Evolutionary conservation across 2,113 vertebrate species (phyloP), one percentile per base, ranked within the genome.

Genomic region (Anolis carolinensis): DNA sequence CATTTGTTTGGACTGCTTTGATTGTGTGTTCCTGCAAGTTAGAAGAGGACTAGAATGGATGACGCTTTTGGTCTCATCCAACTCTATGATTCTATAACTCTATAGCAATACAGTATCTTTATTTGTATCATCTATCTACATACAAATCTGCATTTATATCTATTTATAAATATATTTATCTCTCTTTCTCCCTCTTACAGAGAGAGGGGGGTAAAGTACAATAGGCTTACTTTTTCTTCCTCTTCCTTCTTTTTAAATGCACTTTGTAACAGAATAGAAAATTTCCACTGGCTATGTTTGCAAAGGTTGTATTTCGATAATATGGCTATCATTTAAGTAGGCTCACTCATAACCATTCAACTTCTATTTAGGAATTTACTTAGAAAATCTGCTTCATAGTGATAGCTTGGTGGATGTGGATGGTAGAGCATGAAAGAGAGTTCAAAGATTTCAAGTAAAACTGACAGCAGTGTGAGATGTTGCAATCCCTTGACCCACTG

Each of bases 391-490:
- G 50, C 52, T 71, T 78, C 52, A 20, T 59, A 63, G 39, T 23
- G 65, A 7, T 77, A 44, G 7, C 30, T 59, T 36, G 32, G 4
- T 79, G 27, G 50, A 62, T 78, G 63, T 72, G 50, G 74, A 78
- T 87, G 63, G 27, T 30, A 59, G 67, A 83, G 67, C 50, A 65
- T 73, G 74, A 77, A 87, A 76, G 86, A 34, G 20, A 79, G 67
- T 73, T 72, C 81, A 79, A 59, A 72, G 74, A 50, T 78, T 71
- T 78, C 80, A 72, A 83, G 36, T 36, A 65, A 50, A 55, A 55
- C 25, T 59, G 71, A 76, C 10, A 39, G 11, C 72, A 76, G 3
- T n/a, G 48, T 55, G 36, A 83, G 65, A 25, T 32, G 27, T 36
- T 59, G 63, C 34, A 44, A 21, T 77, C 55, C 52, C 71, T 48